Conservation (phyloP, 2,113 vertebrate genomes). For the Malaclemys terrapin region DNA sequence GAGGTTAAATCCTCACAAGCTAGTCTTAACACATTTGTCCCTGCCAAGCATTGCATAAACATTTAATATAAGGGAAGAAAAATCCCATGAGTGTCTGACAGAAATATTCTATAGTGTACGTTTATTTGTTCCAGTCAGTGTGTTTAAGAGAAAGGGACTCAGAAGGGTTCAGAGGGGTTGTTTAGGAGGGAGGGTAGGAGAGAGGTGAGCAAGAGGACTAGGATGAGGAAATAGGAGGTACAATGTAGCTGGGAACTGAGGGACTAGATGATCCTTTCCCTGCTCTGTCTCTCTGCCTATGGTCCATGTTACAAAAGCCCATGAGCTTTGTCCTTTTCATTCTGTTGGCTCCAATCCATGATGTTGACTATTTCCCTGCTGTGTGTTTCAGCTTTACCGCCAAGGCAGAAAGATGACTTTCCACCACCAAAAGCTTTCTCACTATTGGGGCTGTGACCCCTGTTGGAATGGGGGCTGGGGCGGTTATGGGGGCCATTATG, state of each 20-base stretch:
- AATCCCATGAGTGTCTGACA: background rate
- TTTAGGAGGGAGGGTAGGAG: no score
- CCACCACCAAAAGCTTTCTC: no score
- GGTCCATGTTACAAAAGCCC: background rate
- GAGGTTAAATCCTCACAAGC: background rate
- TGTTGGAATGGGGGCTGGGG: no score
- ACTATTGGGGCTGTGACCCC: no score
- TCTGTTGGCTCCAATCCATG: background rate
- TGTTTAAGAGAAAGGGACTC: no score
- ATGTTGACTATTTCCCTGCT: background rate
- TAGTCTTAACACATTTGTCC: background rate
- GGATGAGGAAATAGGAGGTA: background rate
- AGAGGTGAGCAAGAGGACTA: no score
- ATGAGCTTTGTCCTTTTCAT: background rate
- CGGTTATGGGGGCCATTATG: no score
- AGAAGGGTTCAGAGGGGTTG: no score
- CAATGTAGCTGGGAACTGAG: background rate
- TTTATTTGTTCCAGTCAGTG: no score
- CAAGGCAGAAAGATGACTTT: no score
- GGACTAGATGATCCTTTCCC: background rate
- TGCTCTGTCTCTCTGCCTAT: background rate
- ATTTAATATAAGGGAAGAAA: background rate
- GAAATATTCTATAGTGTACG: no score
- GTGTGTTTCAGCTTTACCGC: background rate
- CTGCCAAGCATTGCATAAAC: background rate